Evolutionary conservation across 2,113 vertebrate species (phyloP).

Genomic region (Nesospiza acunhae): DNA sequence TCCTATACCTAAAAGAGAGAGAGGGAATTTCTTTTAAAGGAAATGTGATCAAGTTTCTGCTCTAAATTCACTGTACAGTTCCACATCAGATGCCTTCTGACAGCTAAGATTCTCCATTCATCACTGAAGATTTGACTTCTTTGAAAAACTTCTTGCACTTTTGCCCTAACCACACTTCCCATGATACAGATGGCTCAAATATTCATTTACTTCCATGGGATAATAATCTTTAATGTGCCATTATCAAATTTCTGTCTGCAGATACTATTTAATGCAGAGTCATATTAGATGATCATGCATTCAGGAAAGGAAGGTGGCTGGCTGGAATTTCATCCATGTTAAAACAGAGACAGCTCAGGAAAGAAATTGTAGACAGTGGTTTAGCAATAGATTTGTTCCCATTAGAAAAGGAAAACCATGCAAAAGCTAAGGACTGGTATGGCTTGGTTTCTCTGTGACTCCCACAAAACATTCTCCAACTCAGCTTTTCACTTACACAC

Average conservation of each 20-base stretch:
- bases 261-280: not conserved
- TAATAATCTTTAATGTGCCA: not conserved
- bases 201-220: not conserved
- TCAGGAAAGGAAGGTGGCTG: constrained; percentile 39
- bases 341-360: not conserved
- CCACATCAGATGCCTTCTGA: not conserved
- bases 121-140: not conserved
- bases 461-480: not conserved
- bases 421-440: not conserved
- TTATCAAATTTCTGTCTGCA: not conserved
- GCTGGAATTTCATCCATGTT: constrained; percentile 57
- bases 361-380: not conserved
- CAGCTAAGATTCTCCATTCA: not conserved
- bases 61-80: not conserved
- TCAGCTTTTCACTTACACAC: not conserved
- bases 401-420: not conserved
- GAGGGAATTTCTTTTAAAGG: not conserved
- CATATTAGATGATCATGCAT: not conserved
- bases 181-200: not conserved
- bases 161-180: not conserved
- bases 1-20: not conserved
- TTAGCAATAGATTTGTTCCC: constrained; percentile 20
- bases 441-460: not conserved
- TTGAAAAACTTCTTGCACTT: not conserved
- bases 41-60: not conserved